Evolutionary conservation across 1,140 invertebrate species (phyloP), one percentile per base, ranked within the genome.

Genomic region (Temnothorax nylanderi): DNA sequence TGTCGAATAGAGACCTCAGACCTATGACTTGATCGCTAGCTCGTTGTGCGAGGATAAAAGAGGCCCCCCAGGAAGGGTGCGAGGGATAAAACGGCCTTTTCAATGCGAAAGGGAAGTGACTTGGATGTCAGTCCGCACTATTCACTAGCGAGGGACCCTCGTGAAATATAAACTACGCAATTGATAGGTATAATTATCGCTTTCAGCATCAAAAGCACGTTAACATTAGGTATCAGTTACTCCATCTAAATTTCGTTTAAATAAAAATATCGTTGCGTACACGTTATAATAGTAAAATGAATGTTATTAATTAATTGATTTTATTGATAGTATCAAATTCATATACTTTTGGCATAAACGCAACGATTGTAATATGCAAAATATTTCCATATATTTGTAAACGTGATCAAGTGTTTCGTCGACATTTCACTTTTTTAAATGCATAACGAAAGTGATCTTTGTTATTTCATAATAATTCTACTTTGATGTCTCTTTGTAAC

Each of bases 1-100:
- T 78, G 71, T 56, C 72, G 88, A 85, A 89, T 85, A 85, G 84
- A 89, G 80, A 81, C 62, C 41, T 77, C 7, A 51, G 71, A 75
- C 18, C 62, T 56, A 62, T 58, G 65, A 75, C 82, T 87, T 87
- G 86, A 89, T 85, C 78, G 86, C 54, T 41, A 32, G 64, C 37
- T 44, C 41, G 76, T 69, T 75, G 82, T 54, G 58, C 11, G 10
- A 21, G 65, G 74, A 85, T 85, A 88, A 88, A 88, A 85, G 65
- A 72, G 51, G 26, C 56, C 65, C 64, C 64, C 32, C 67, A 18
- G 47, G 86, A 58, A 78, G 34, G 65, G 56, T 51, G 80, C 60
- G 82, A 85, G 72, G 47, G 21, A 7, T 85, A 85, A 76, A 85
- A 54, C 37, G 81, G 69, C 56, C 81, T 76, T 84, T 76, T 51